A percentile compares a stretch with the other conserved stretches of the same genome.
Evolutionary conservation across 2,797 vertebrate genomes (phyloP).

Genomic region (Lithobates sylvaticus): DNA sequence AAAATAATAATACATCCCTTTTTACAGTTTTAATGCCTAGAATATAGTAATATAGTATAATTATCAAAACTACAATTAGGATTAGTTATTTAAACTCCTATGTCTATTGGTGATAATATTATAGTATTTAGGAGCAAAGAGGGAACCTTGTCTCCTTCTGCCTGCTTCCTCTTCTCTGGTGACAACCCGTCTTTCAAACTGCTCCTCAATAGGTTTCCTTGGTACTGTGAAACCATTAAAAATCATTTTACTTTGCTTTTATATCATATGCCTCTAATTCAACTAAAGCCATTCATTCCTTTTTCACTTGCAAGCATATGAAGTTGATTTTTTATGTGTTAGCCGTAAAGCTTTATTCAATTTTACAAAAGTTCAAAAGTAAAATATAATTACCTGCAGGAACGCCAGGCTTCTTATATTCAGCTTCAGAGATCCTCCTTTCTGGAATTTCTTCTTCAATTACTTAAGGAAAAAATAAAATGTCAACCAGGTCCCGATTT

Average conservation of each 20-base stretch:
- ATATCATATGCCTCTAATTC: background rate
- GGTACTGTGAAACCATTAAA: constrained; percentile 74
- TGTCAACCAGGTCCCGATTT: background rate
- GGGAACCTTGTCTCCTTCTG: constrained; percentile 37
- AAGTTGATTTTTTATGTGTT: background rate
- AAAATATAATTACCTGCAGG: constrained; percentile 72
- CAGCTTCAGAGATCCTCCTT: constrained; percentile 70
- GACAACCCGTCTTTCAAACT: constrained; percentile 75
- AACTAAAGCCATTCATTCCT: background rate
- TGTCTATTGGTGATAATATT: background rate
- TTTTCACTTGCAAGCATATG: background rate
- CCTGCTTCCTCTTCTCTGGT: constrained; percentile 79
- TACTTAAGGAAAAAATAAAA: constrained; percentile 29
- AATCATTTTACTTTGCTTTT: constrained; percentile 55
- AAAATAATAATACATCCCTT: background rate
- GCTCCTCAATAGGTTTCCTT: constrained; percentile 78
- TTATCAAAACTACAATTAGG: background rate
- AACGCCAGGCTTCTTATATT: constrained; percentile 75
- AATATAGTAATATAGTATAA: background rate
- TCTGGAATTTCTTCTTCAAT: constrained; percentile 63
- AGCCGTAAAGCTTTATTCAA: background rate
- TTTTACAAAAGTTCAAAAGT: background rate
- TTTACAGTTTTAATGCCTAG: background rate
- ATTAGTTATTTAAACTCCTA: background rate
- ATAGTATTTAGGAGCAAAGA: constrained; percentile 4